These are phyloP conservation scores for Peromyscus leucopus DNA, from an alignment of 2,113 vertebrate species.

Conservation along the genomic window DNA sequence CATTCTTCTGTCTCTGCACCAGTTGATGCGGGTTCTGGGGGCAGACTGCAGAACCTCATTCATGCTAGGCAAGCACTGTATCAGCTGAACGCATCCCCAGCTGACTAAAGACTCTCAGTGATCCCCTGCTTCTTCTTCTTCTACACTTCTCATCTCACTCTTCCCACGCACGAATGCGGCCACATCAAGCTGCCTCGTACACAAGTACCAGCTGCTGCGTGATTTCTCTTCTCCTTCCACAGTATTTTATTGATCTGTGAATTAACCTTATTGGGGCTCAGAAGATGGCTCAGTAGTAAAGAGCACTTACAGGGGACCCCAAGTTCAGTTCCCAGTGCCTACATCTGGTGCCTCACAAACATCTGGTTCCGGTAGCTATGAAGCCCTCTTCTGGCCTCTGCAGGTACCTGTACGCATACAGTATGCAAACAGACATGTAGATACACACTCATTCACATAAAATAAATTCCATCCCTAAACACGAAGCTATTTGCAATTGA, in stretches of 20 bases:
- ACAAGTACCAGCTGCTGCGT: neutral
- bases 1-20: neutral
- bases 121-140: neutral
- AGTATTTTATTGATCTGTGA: neutral
- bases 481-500: neutral
- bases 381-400: neutral
- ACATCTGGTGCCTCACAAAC: neutral
- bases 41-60: neutral
- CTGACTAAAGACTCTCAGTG: neutral
- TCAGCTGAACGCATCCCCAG: neutral
- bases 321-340: neutral
- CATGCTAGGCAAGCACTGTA: neutral
- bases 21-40: neutral
- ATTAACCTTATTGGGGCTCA: neutral
- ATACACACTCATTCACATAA: neutral
- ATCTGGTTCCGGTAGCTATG: neutral
- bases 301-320: neutral
- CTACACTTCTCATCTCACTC: neutral
- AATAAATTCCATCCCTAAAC: neutral
- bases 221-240: neutral
- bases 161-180: neutral
- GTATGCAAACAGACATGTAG: neutral
- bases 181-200: neutral
- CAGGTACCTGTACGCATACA: neutral
- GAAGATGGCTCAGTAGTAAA: neutral